Evolutionary conservation across 2,113 vertebrate species (phyloP).

Genomic region (Silurus meridionalis): DNA sequence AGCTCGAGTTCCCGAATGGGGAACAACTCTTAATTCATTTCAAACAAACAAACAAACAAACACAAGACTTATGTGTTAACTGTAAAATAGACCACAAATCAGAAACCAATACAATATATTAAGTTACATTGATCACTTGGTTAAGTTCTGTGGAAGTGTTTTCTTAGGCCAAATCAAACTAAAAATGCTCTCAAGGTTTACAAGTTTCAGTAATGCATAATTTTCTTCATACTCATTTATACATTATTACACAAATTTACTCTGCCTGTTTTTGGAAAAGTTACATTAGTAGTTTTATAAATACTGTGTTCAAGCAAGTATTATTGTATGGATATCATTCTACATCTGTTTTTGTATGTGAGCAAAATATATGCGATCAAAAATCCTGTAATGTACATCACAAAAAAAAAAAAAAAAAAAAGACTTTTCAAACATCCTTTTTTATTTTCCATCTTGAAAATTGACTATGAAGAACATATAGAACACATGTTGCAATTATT

Average conservation of each 20-base stretch:
- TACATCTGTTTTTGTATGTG: background rate
- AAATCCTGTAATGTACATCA: background rate
- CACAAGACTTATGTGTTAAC: no score
- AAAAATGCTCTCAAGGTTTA: background rate
- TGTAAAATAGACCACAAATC: background rate
- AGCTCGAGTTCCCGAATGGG: no score
- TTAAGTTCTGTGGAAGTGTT: background rate
- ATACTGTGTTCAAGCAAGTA: background rate
- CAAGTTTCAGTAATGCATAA: background rate
- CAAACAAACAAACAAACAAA: no score
- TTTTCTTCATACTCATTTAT: background rate
- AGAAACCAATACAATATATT: background rate
- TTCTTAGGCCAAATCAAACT: background rate
- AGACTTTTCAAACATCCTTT: constrained; percentile 31
- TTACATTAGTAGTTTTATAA: background rate
- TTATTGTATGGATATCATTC: background rate
- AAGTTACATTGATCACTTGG: background rate
- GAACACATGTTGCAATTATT: constrained; percentile 60
- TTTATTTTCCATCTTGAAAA: constrained; percentile 51
- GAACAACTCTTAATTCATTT: no score
- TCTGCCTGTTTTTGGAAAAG: no score
- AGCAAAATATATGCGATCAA: background rate
- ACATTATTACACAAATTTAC: no score
- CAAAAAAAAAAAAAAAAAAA: background rate
- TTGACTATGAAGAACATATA: constrained; percentile 62